These are phyloP conservation scores for Leptosomus discolor DNA, from an alignment of 2,113 vertebrate species.

Conservation along the genomic window DNA sequence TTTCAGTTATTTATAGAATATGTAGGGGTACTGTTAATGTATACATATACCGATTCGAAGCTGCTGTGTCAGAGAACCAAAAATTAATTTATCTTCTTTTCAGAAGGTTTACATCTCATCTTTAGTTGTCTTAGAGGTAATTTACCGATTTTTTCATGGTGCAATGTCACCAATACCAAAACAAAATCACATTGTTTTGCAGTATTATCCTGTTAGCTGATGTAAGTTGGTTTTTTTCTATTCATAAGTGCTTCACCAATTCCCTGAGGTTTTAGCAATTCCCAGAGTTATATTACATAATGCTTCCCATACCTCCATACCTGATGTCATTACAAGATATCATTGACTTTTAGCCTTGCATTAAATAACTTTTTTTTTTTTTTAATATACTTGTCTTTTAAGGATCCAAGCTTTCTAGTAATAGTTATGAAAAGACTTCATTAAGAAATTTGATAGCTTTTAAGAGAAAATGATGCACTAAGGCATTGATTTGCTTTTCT, in stretches of 20 bases:
- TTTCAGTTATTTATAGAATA: not conserved
- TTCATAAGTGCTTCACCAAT: not conserved
- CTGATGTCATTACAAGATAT: not conserved
- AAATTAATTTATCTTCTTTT: not conserved
- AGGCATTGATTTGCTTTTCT: not conserved
- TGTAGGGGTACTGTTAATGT: not conserved
- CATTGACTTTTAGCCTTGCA: not conserved
- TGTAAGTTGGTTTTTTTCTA: not conserved
- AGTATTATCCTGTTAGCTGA: not conserved
- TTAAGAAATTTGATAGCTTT: not conserved
- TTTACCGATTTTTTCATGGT: not conserved
- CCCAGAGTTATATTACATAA: not conserved
- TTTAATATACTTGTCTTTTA: not conserved
- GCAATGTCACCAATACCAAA: not conserved
- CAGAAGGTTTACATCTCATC: not conserved
- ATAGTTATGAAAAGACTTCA: not conserved
- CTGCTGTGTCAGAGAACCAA: not conserved
- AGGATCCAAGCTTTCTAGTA: not conserved
- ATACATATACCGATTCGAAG: not conserved
- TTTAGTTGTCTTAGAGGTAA: not conserved
- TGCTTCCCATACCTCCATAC: not conserved
- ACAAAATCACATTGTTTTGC: not conserved
- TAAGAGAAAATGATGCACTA: not conserved
- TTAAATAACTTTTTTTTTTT: accelerated
- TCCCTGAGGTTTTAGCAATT: not conserved